These are phyloP conservation scores for Fregetta grallaria DNA, from an alignment of 2,113 vertebrate species.

Conservation along the genomic window DNA sequence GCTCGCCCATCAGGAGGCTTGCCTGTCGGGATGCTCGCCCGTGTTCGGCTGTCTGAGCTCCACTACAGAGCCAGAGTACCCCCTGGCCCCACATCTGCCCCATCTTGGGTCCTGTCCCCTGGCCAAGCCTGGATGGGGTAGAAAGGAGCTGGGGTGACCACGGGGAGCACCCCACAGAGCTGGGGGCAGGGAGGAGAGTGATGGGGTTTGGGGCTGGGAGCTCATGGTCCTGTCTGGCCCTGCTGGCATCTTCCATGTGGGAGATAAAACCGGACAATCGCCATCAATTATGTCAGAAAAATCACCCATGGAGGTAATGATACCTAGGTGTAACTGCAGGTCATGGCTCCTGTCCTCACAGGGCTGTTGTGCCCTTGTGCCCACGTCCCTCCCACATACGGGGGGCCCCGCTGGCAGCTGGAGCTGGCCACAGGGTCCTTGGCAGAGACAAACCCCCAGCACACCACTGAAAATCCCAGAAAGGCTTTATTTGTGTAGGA, in stretches of 20 bases:
- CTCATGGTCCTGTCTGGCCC: neutral
- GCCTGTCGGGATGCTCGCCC: accelerated
- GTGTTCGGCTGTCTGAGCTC: neutral
- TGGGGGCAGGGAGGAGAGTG: neutral
- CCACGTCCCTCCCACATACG: neutral
- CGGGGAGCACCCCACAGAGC: neutral
- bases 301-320: accelerated
- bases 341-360: neutral
- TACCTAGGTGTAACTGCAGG: neutral
- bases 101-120: neutral
- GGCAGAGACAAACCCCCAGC: neutral
- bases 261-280: neutral
- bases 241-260: neutral
- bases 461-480: slow-evolving; percentile 30
- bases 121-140: neutral
- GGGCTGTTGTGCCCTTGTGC: neutral
- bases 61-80: accelerated
- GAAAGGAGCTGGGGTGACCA: neutral
- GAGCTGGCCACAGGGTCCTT: neutral
- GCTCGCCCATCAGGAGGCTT: neutral
- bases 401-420: neutral
- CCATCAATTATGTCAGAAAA: neutral
- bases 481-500: slow-evolving; percentile 43
- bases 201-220: neutral
- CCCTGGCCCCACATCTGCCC: neutral